phyloP scores from a whole-genome alignment of 2,888 invertebrate species.

The Drosophila testacea region DNA sequence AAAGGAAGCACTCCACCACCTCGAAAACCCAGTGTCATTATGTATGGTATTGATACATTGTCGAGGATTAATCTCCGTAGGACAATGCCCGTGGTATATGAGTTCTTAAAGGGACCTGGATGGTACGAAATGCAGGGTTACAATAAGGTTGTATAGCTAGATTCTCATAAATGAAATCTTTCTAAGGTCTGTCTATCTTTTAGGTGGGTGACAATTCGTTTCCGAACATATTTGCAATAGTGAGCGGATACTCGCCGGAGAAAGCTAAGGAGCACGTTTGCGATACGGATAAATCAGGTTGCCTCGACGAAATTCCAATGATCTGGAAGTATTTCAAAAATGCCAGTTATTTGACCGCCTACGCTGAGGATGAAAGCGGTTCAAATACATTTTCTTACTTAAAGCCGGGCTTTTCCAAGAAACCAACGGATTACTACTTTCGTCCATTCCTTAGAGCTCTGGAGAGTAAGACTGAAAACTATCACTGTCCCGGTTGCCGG shows the following conservation, averaged over 20 bases:
- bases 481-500: slow-evolving; percentile 59
- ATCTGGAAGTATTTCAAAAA: slow-evolving; percentile 91
- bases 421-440: slow-evolving; percentile 92
- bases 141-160: slow-evolving; percentile 85
- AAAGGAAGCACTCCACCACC: not conserved
- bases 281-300: slow-evolving; percentile 85
- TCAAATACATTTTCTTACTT: slow-evolving; percentile 87
- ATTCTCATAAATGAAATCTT: no score
- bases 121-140: slow-evolving; percentile 91
- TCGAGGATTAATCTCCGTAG: slow-evolving; percentile 91
- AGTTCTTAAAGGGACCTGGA: slow-evolving; percentile 88
- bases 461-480: slow-evolving; percentile 86
- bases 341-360: slow-evolving; percentile 90
- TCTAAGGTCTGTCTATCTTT: not conserved
- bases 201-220: slow-evolving; percentile 94
- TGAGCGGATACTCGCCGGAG: slow-evolving; percentile 88
- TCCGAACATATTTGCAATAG: slow-evolving; percentile 92
- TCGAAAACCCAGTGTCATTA: slow-evolving; percentile 87
- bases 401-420: slow-evolving; percentile 88
- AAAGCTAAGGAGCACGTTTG: slow-evolving; percentile 85
- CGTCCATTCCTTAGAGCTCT: slow-evolving; percentile 89
- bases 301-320: slow-evolving; percentile 89
- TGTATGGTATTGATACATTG: slow-evolving; percentile 93
- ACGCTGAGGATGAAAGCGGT: slow-evolving; percentile 89
- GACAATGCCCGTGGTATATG: slow-evolving; percentile 89